These are phyloP conservation scores for Melanargia galathea DNA, from an alignment of 2,888 invertebrate genomes.

Conservation along the genomic window DNA sequence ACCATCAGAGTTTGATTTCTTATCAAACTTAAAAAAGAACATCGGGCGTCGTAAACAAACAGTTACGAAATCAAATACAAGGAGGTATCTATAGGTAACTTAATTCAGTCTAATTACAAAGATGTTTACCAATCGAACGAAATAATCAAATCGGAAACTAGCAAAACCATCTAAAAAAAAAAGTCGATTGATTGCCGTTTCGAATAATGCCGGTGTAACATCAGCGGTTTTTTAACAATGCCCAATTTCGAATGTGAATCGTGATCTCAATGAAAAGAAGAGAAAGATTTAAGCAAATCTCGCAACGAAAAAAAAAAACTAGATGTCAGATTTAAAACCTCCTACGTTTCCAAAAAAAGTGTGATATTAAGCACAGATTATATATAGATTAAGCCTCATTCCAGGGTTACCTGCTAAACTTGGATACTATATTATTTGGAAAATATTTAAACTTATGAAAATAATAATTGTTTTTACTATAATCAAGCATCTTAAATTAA, in stretches of 20 bases:
- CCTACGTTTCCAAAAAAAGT: not conserved
- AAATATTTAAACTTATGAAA: no score
- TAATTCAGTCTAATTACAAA: conserved; percentile 1
- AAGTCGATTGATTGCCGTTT: conserved; percentile 32
- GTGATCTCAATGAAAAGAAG: conserved; percentile 48
- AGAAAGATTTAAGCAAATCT: conserved; percentile 50
- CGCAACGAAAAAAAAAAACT: conserved; percentile 46
- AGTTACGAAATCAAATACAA: conserved; percentile 5
- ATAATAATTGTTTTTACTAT: no score
- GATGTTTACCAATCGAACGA: conserved; percentile 14
- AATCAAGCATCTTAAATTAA: no score
- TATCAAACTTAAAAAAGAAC: not conserved
- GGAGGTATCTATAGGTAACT: conserved; percentile 12
- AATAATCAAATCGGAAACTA: conserved; percentile 31
- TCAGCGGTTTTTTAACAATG: conserved; percentile 56
- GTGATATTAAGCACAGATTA: not conserved
- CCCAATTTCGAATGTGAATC: conserved; percentile 57
- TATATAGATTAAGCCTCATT: not conserved
- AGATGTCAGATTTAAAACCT: conserved; percentile 64
- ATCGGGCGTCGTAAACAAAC: not conserved
- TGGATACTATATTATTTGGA: no score
- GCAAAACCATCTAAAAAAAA: conserved; percentile 17
- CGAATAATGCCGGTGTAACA: conserved; percentile 31
- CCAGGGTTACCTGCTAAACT: no score
- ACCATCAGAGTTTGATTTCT: no score